phyloP scores from a whole-genome alignment of 1,140 invertebrate genomes.

The Mercenaria mercenaria region DNA sequence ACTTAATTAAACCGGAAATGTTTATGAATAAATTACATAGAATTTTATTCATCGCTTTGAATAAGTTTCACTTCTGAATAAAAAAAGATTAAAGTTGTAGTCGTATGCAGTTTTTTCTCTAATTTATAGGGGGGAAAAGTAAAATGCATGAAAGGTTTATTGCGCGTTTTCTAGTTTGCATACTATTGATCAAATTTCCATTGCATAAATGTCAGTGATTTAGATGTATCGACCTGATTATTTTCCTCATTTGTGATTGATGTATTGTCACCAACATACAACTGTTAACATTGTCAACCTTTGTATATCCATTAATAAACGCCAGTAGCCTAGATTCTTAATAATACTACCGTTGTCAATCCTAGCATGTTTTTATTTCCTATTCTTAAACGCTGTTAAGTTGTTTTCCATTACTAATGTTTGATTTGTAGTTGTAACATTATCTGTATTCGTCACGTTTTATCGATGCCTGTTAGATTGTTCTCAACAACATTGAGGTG shows the following conservation, averaged over 20 bases:
- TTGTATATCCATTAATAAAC: neutral
- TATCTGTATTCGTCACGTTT: neutral
- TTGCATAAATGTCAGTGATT: neutral
- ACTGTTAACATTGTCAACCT: neutral
- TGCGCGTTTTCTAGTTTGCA: too few species aligned
- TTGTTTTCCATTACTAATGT: neutral
- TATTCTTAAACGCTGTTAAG: neutral
- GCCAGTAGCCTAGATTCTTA: too few species aligned
- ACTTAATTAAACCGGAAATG: too few species aligned
- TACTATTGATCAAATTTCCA: too few species aligned
- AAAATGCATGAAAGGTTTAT: too few species aligned
- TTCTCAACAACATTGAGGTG: neutral
- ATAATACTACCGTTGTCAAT: neutral
- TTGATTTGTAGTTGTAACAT: neutral
- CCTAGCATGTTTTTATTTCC: neutral
- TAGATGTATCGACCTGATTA: neutral
- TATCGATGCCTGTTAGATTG: neutral
- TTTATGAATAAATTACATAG: too few species aligned
- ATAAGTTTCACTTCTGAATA: too few species aligned
- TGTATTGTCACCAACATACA: neutral
- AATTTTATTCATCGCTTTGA: too few species aligned
- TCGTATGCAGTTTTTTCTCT: too few species aligned
- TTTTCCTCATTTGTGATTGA: neutral
- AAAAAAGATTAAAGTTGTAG: too few species aligned
- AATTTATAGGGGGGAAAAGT: too few species aligned